Conservation (phyloP, 30 jellyfish, hydroid and myxozoan species). For the Hydra vulgaris region DNA sequence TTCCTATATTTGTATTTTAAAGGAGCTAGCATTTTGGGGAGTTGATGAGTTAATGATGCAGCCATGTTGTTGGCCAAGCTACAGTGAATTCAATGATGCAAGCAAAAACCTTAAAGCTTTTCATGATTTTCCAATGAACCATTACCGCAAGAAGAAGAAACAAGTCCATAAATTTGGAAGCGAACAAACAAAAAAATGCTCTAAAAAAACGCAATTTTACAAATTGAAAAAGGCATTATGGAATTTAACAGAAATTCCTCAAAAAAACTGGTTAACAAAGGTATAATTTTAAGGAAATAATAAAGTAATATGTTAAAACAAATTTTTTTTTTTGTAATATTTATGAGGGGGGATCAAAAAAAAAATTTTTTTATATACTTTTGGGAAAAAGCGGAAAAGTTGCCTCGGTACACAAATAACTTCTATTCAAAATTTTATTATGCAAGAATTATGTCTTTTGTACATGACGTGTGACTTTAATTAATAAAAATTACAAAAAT, state of each 20-base stretch:
- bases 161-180: background rate
- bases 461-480: no score
- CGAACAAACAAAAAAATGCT: background rate
- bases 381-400: no score
- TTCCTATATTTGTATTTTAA: no score
- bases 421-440: no score
- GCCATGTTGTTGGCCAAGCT: conserved; percentile 96
- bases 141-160: background rate
- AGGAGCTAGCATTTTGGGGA: conserved; percentile 97
- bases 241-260: background rate
- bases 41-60: conserved; percentile 93
- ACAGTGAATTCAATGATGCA: conserved; percentile 82
- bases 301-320: no score
- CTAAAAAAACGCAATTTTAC: background rate
- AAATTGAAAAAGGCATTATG: background rate
- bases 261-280: background rate
- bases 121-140: conserved; percentile 35
- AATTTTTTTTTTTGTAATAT: no score
- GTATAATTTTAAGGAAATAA: no score
- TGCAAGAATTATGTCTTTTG: no score
- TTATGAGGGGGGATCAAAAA: no score
- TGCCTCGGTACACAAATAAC: no score
- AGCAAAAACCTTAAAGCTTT: conserved; percentile 68
- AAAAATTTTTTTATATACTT: no score
- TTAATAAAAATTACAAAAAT: no score